Conservation (phyloP, 2,888 invertebrate species). For the Drosophila leonis region DNA sequence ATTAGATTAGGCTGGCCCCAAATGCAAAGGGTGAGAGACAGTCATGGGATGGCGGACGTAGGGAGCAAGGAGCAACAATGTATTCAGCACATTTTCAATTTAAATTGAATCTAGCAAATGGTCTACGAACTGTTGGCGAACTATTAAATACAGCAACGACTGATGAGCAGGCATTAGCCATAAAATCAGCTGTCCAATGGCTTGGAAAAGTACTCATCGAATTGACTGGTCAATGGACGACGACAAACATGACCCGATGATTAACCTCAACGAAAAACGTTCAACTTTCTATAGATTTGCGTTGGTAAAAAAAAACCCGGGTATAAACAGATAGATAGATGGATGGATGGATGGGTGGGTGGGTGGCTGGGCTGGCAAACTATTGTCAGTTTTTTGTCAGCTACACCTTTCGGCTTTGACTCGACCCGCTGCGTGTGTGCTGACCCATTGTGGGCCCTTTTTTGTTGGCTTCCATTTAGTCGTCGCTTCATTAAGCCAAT, state of each 20-base stretch:
- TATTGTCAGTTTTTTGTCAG: conserved; percentile 50
- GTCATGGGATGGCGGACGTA: background rate
- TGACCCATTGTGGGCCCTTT: conserved; percentile 11
- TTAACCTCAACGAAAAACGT: conserved; percentile 19
- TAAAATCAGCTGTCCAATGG: conserved; percentile 49
- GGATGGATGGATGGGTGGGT: background rate
- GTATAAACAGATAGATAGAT: background rate
- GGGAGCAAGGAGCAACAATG: background rate
- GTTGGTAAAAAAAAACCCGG: background rate
- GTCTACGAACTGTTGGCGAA: conserved; percentile 10
- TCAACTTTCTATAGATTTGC: background rate
- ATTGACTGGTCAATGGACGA: conserved; percentile 37
- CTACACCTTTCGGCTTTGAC: conserved; percentile 40
- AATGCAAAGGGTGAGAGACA: background rate
- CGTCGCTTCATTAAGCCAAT: conserved; percentile 75
- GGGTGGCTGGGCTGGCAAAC: conserved; percentile 58
- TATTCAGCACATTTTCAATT: conserved; percentile 42
- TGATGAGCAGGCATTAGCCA: conserved; percentile 31
- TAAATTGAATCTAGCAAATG: conserved; percentile 40
- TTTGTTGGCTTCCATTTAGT: conserved; percentile 52
- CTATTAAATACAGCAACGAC: conserved; percentile 41
- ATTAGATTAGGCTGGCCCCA: conserved; percentile 33
- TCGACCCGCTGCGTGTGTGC: conserved; percentile 18
- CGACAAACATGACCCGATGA: conserved; percentile 22
- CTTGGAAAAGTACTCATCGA: conserved; percentile 64